Base-by-base conservation (phyloP, 2,113 vertebrate genomes). In the Cynocephalus volans region DNA sequence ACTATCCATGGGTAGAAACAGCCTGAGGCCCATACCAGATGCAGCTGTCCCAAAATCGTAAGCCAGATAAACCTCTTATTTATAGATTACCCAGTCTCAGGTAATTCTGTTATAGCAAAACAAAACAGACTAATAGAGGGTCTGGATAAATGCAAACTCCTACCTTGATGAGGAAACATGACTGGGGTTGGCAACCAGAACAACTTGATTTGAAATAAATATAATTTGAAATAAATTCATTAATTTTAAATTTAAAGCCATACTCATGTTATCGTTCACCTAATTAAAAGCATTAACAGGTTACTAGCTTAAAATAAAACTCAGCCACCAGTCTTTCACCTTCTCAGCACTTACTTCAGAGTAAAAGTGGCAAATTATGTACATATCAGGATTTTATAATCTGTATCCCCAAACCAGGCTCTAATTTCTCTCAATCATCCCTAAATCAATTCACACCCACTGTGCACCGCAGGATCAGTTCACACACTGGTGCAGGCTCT, bases 391-490 rank as follows among this genome's bases (percentile, higher is more conserved):
- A 41, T 33, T 56, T 79, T 48, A 67, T 6, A 48, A 31, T 14
- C 50, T 56, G 3, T 21, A 28, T 8, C n/a, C 54, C 45, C 50
- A 58, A 45, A 60, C 8, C 6, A 45, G 8, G 14, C 17, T n/a
- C 48, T 62, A 17, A 26, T 33, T 84, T 67, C 58, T 77, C n/a
- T 31, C 12, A 13, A 15, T 41, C 81, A 70, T 9, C 12, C 54
- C 67, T 33, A 12, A 17, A 24, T n/a, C 33, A 67, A 72, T 23
- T 19, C 31, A 26, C 2, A 17, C 14, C 33, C 41, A 9, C 5
- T 1, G 0, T 0, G 0, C 2, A 75, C 19, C 6, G 17, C 8
- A 24, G 77, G 18, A 15, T 13, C 28, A 10, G 11, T 15, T 21
- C 26, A 19, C 8, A 4, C 4, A 1, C 4, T 17, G 4, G 18